Evolutionary conservation across 2,113 vertebrate species (phyloP).

Genomic region (Corvus cornix): DNA sequence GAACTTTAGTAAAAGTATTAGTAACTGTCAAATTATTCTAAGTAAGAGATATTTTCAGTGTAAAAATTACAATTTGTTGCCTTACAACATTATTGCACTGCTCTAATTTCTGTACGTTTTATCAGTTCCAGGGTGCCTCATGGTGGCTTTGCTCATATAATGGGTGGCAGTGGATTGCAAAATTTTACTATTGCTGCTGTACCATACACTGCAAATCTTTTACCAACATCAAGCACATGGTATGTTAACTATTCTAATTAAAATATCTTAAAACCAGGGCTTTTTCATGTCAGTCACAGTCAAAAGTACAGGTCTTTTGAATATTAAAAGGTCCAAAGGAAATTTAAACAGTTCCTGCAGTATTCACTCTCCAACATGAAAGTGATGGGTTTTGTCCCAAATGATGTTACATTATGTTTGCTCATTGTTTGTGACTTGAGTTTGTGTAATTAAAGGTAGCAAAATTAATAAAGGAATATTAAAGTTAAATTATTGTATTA

Average conservation of each 20-base stretch:
- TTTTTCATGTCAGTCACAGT: neutral
- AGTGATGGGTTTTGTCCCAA: neutral
- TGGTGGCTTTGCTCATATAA: conserved; percentile 95
- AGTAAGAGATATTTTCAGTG: neutral
- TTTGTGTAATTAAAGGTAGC: conserved; percentile 2
- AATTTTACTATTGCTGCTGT: conserved; percentile 96
- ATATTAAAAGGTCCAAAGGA: neutral
- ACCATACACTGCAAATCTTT: conserved; percentile 90
- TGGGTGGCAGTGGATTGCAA: conserved; percentile 96
- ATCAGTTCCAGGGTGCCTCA: conserved; percentile 95
- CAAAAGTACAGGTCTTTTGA: neutral
- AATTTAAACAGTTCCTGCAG: neutral
- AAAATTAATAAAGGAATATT: conserved; percentile 1
- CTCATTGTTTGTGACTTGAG: neutral
- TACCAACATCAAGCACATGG: conserved; percentile 98
- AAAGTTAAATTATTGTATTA: neutral
- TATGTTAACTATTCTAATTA: conserved; percentile 65
- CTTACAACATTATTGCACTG: neutral
- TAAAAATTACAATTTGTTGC: neutral
- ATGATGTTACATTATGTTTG: neutral
- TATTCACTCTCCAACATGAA: neutral
- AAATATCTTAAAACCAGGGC: neutral
- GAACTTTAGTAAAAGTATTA: neutral
- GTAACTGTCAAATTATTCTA: neutral
- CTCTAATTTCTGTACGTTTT: conserved; percentile 21